Evolutionary conservation across 1,140 invertebrate species (phyloP).

Genomic region (Drosophila fuyamai): DNA sequence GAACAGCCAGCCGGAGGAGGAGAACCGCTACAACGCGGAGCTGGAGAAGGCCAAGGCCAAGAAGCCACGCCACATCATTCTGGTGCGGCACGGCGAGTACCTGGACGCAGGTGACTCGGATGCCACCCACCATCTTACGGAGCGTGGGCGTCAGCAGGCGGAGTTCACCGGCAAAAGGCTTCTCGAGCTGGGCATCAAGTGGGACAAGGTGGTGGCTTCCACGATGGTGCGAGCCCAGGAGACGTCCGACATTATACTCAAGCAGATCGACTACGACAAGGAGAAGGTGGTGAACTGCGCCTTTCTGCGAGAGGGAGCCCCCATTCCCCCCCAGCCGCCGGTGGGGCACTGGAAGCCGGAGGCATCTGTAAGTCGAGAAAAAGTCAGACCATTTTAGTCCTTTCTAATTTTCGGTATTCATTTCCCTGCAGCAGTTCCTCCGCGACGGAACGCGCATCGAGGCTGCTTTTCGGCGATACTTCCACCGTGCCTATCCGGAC

Average conservation of each 20-base stretch:
- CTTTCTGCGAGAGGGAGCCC: slow-evolving; percentile 96
- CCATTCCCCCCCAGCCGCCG: slow-evolving; percentile 97
- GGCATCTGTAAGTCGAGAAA: slow-evolving; percentile 87
- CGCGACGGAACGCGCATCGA: slow-evolving; percentile 98
- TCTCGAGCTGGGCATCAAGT: slow-evolving; percentile 91
- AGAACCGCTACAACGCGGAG: slow-evolving; percentile 88
- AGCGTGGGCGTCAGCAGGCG: slow-evolving; percentile 93
- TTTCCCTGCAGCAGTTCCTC: slow-evolving; percentile 92
- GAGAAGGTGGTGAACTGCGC: slow-evolving; percentile 88
- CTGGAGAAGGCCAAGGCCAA: slow-evolving; percentile 88
- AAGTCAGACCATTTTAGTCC: neutral
- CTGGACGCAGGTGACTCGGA: slow-evolving; percentile 90
- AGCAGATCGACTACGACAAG: slow-evolving; percentile 69
- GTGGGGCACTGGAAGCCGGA: slow-evolving; percentile 94
- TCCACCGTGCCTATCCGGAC: slow-evolving; percentile 93
- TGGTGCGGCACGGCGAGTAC: slow-evolving; percentile 98
- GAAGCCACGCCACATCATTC: slow-evolving; percentile 92
- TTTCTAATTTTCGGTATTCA: neutral
- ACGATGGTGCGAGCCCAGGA: slow-evolving; percentile 97
- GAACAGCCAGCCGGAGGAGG: slow-evolving; percentile 86
- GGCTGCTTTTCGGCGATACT: slow-evolving; percentile 97
- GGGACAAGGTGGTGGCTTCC: slow-evolving; percentile 92
- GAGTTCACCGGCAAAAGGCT: slow-evolving; percentile 91
- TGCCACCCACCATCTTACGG: slow-evolving; percentile 91
- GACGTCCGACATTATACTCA: slow-evolving; percentile 93